These are phyloP conservation scores for Buteo buteo DNA, from an alignment of 2,113 vertebrate genomes.

Conservation along the genomic window DNA sequence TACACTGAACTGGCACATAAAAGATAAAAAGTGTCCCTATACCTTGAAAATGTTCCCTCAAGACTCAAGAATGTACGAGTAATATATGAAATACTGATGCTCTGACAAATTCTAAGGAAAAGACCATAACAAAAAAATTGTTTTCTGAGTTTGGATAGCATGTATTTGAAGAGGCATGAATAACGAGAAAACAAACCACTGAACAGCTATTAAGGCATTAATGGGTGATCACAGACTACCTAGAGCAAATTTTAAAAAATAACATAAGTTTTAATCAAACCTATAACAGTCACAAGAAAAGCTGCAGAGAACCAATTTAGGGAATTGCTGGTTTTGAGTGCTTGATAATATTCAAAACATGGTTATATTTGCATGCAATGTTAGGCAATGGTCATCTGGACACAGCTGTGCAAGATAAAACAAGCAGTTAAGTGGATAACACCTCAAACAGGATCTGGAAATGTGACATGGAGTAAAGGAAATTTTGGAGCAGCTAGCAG, in stretches of 20 bases:
- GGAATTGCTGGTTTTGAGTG: not conserved
- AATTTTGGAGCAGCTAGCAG: not conserved
- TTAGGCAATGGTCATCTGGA: not conserved
- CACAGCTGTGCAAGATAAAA: not conserved
- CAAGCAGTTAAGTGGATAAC: not conserved
- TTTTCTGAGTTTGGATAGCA: conserved; percentile 7
- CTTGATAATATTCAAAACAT: not conserved
- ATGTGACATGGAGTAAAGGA: not conserved
- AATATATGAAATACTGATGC: not conserved
- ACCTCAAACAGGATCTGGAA: not conserved
- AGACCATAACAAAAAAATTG: not conserved
- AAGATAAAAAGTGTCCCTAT: not conserved
- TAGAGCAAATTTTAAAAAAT: not conserved
- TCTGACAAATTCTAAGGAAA: not conserved
- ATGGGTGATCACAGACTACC: not conserved
- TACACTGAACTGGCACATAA: not conserved
- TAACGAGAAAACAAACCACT: not conserved
- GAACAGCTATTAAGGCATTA: not conserved
- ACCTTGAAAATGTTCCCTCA: not conserved
- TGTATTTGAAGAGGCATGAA: not conserved
- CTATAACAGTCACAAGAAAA: not conserved
- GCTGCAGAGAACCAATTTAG: not conserved
- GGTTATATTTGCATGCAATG: not conserved
- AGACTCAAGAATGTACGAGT: not conserved
- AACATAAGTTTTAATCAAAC: not conserved